A percentile compares a stretch with the other conserved stretches of the same genome.
Evolutionary conservation across 2,888 invertebrate species (phyloP).

Genomic region (Urechis unicinctus): DNA sequence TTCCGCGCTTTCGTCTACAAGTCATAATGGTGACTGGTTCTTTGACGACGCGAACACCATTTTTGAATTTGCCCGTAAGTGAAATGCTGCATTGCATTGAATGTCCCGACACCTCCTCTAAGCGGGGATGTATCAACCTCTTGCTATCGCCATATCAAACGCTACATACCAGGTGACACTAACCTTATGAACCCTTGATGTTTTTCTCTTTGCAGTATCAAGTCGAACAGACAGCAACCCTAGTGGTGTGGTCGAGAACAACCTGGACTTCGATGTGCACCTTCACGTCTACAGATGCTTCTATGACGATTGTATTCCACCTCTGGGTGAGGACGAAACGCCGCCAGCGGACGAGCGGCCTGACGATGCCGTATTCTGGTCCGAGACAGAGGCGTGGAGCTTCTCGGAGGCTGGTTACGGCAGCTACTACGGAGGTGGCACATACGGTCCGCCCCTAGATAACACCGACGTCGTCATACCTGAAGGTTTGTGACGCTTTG

Average conservation of each 20-base stretch:
- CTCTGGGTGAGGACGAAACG: slow-evolving; percentile 21
- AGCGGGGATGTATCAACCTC: no score
- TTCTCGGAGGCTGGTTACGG: slow-evolving; percentile 10
- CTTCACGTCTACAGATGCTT: slow-evolving; percentile 27
- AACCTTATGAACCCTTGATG: not conserved
- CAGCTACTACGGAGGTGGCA: slow-evolving; percentile 17
- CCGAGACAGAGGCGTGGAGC: slow-evolving; percentile 11
- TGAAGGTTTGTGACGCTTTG: no score
- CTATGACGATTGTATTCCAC: slow-evolving; percentile 29
- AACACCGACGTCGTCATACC: not conserved
- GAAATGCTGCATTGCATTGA: slow-evolving; percentile 22
- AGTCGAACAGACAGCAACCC: not conserved
- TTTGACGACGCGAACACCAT: slow-evolving; percentile 24
- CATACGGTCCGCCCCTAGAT: not conserved
- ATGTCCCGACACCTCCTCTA: no score
- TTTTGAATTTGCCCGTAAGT: slow-evolving; percentile 12
- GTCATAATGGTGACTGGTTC: slow-evolving; percentile 32
- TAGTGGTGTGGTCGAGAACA: not conserved
- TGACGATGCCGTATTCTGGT: slow-evolving; percentile 13
- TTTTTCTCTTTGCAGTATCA: not conserved
- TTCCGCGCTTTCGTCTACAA: slow-evolving; percentile 19
- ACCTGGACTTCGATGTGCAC: slow-evolving; percentile 6
- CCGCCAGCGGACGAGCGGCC: slow-evolving; percentile 17
- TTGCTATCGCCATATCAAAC: no score
- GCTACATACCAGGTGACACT: no score